phyloP scores from a whole-genome alignment of 2,113 vertebrate species.

The Megalops atlanticus region DNA sequence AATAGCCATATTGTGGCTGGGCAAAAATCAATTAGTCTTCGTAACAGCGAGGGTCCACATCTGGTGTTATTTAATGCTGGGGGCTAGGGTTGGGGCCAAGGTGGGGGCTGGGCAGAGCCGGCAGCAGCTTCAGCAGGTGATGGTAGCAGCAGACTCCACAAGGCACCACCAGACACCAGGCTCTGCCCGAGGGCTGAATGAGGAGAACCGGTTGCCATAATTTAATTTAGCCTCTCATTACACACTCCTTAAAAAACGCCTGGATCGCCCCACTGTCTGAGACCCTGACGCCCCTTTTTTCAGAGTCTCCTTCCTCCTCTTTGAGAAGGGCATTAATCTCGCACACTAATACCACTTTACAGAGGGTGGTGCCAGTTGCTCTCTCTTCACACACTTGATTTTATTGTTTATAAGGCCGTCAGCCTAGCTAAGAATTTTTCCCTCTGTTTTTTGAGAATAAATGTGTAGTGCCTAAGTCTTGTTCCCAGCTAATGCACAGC shows the following conservation, averaged over 20 bases:
- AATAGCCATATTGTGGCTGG: constrained; percentile 81
- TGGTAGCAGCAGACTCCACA: constrained; percentile 62
- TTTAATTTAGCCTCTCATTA: constrained; percentile 21
- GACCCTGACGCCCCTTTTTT: background rate
- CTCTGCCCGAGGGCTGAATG: background rate
- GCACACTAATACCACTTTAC: background rate
- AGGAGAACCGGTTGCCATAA: background rate
- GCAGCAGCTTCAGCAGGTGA: constrained; percentile 84
- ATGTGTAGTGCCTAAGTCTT: background rate
- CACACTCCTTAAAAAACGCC: background rate
- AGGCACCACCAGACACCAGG: constrained; percentile 19
- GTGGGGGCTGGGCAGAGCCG: constrained; percentile 60
- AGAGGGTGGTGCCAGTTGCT: background rate
- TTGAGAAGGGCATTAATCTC: background rate
- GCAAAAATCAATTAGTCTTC: constrained; percentile 87
- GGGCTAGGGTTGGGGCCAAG: constrained; percentile 68
- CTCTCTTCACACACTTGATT: background rate
- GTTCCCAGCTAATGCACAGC: background rate
- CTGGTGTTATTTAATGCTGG: constrained; percentile 82
- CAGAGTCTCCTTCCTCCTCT: background rate
- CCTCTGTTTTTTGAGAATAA: no score
- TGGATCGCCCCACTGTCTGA: background rate
- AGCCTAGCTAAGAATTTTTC: background rate
- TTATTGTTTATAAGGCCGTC: background rate
- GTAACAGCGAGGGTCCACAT: constrained; percentile 80